These are phyloP conservation scores for Dissostichus mawsoni DNA, from an alignment of 2,113 vertebrate genomes.

Conservation along the genomic window DNA sequence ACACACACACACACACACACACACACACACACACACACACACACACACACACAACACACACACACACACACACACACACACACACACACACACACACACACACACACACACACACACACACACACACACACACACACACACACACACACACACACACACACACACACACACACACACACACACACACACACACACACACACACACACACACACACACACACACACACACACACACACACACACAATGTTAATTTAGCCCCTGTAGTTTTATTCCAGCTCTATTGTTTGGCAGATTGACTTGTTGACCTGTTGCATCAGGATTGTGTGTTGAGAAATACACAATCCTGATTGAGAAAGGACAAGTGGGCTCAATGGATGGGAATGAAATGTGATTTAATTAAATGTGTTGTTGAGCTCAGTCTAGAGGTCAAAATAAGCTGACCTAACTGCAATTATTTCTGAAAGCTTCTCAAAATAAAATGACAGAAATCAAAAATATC, in stretches of 20 bases:
- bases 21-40: background rate
- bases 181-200: conserved; percentile 7
- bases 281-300: conserved; percentile 42
- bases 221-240: background rate
- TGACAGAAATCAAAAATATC: background rate
- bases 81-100: no score
- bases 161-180: no score
- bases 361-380: background rate
- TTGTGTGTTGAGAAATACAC: conserved; percentile 11
- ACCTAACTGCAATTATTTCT: background rate
- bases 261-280: conserved; percentile 39
- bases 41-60: no score
- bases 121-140: no score
- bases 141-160: no score
- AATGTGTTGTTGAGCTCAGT: background rate
- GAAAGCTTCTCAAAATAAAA: background rate
- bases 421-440: background rate
- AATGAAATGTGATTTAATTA: no score
- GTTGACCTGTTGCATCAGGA: conserved; percentile 38
- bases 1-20: conserved; percentile 23
- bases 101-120: no score
- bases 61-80: no score
- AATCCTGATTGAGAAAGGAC: background rate
- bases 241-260: conserved; percentile 41
- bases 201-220: conserved; percentile 20